phyloP scores from a whole-genome alignment of 1,140 invertebrate genomes.

The Lucilia sericata region DNA sequence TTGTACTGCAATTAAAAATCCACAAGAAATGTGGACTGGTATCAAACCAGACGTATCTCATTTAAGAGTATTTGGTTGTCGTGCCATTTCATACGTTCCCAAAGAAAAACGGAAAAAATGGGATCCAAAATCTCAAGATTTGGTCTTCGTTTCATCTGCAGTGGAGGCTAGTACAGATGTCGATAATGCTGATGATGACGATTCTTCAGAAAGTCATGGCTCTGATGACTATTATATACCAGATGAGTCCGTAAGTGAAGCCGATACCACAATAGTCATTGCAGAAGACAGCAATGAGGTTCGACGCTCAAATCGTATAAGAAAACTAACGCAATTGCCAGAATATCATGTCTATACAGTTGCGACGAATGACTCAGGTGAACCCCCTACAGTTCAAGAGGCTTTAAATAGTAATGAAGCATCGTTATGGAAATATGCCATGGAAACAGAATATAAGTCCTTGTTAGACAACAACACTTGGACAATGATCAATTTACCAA shows the following conservation, averaged over 20 bases:
- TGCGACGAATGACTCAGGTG: neutral
- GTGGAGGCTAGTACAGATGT: neutral
- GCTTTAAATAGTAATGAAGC: conserved; percentile 41
- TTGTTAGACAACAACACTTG: conserved; percentile 51
- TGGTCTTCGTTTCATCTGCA: conserved; percentile 59
- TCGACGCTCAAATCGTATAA: neutral
- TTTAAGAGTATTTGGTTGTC: conserved; percentile 65
- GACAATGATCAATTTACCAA: conserved; percentile 49
- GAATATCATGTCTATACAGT: conserved; percentile 26
- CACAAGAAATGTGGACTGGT: conserved; percentile 56
- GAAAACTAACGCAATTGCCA: neutral
- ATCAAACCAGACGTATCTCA: conserved; percentile 53
- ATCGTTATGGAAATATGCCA: conserved; percentile 49
- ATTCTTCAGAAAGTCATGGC: neutral
- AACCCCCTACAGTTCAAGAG: conserved; percentile 43
- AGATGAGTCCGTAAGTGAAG: conserved; percentile 22
- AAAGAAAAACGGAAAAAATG: conserved; percentile 61
- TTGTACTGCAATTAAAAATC: conserved; percentile 49
- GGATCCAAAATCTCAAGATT: conserved; percentile 57
- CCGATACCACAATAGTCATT: neutral
- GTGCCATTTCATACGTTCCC: conserved; percentile 65
- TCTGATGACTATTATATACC: neutral
- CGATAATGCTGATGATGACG: neutral
- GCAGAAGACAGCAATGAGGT: neutral
- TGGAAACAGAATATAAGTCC: conserved; percentile 48